A percentile compares a stretch with the other conserved stretches of the same genome.
Conservation (phyloP, 2,113 vertebrate species). For the Rhabdornis inornatus region DNA sequence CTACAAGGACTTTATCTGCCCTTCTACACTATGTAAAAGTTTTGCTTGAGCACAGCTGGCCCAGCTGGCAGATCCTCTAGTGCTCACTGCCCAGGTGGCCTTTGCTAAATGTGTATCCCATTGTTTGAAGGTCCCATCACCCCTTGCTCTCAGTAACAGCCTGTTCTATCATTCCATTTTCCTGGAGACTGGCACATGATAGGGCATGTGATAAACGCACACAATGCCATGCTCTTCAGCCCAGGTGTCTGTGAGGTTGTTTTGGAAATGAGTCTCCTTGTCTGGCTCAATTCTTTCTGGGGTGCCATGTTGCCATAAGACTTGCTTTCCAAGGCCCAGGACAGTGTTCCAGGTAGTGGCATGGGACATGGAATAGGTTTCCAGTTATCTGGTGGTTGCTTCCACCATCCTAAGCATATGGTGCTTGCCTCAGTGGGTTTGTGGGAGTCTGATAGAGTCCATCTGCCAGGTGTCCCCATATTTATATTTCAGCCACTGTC, state of each 20-base stretch:
- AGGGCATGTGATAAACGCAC: background rate
- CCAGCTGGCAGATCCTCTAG: background rate
- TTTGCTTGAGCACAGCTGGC: background rate
- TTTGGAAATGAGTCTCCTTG: background rate
- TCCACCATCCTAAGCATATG: background rate
- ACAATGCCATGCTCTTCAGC: background rate
- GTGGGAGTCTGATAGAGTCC: background rate
- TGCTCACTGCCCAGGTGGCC: background rate
- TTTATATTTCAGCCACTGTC: background rate
- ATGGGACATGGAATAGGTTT: fast-evolving
- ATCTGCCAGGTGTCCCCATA: background rate
- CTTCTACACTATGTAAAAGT: background rate
- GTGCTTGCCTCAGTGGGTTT: background rate
- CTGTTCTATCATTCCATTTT: background rate
- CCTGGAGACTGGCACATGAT: background rate
- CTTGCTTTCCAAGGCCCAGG: background rate
- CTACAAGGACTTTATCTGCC: background rate
- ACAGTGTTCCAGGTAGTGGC: background rate
- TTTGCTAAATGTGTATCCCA: background rate
- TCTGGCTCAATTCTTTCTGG: background rate
- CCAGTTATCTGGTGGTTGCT: background rate
- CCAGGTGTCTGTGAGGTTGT: background rate
- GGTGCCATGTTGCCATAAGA: background rate
- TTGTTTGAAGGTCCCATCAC: background rate
- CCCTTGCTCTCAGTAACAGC: background rate